These are phyloP conservation scores for Caiman crocodilus DNA, from an alignment of 2,797 vertebrate species.

Conservation along the genomic window DNA sequence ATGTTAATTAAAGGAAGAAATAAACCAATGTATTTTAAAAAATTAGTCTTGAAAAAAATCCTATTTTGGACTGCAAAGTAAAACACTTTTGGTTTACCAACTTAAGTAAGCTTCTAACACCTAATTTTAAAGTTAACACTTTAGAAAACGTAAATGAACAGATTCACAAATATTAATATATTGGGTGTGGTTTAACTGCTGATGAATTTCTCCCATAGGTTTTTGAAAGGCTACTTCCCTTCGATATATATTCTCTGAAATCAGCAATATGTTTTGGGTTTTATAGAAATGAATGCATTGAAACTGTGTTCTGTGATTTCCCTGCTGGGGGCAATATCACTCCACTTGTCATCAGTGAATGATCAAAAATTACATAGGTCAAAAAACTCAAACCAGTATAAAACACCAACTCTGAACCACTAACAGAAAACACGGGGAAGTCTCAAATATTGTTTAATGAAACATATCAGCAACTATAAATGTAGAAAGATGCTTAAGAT, in stretches of 20 bases:
- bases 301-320: constrained; percentile 64
- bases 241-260: neutral
- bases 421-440: neutral
- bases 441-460: constrained; percentile 61
- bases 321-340: constrained; percentile 84
- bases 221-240: neutral
- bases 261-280: neutral
- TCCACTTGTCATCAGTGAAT: constrained; percentile 65
- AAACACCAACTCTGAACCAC: constrained; percentile 17
- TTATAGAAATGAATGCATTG: neutral
- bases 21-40: neutral
- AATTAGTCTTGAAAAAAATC: fast-evolving
- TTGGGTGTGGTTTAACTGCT: neutral
- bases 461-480: constrained; percentile 63
- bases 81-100: fast-evolving
- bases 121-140: neutral
- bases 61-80: neutral
- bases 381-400: constrained; percentile 48
- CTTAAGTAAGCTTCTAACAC: neutral
- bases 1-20: neutral
- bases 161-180: neutral
- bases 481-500: constrained; percentile 11
- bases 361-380: constrained; percentile 27
- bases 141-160: neutral
- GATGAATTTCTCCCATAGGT: neutral